These are phyloP conservation scores for Amphibalanus amphitrite DNA, from an alignment of 1,140 invertebrate species.

Conservation along the genomic window DNA sequence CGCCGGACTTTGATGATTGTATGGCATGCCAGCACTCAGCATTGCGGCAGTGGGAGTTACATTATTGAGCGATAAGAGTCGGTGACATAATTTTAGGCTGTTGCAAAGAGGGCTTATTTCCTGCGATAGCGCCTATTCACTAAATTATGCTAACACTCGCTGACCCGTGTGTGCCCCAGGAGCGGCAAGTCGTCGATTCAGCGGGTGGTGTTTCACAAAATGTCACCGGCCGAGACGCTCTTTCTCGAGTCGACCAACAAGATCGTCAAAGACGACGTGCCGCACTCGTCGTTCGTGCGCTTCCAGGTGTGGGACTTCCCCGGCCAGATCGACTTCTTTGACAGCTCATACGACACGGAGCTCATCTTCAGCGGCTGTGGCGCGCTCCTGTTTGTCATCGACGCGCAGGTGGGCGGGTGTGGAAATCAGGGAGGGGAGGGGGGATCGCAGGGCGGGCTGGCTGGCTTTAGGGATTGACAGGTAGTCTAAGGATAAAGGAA, in stretches of 20 bases:
- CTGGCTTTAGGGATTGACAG: too few species aligned
- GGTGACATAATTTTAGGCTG: too few species aligned
- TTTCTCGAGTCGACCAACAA: constrained; percentile 97
- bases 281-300: constrained; percentile 95
- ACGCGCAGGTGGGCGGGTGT: constrained; percentile 62
- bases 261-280: constrained; percentile 91
- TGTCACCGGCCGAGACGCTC: constrained; percentile 99
- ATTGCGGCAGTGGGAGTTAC: background rate
- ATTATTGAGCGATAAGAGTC: background rate
- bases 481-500: too few species aligned
- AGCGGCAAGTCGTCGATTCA: constrained; percentile 99
- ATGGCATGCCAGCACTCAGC: too few species aligned
- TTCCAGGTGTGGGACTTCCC: constrained; percentile 99
- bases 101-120: too few species aligned
- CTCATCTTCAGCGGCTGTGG: constrained; percentile 88
- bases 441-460: too few species aligned
- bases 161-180: constrained; percentile 37
- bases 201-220: constrained; percentile 99
- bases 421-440: too few species aligned
- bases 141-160: constrained; percentile 3
- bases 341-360: constrained; percentile 87
- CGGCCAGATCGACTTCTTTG: constrained; percentile 95
- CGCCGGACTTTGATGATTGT: background rate
- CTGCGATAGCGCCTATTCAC: too few species aligned
- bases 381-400: constrained; percentile 96